These are phyloP conservation scores for Hemicrepidius hirtus DNA, from an alignment of 2,888 invertebrate species.

Conservation along the genomic window DNA sequence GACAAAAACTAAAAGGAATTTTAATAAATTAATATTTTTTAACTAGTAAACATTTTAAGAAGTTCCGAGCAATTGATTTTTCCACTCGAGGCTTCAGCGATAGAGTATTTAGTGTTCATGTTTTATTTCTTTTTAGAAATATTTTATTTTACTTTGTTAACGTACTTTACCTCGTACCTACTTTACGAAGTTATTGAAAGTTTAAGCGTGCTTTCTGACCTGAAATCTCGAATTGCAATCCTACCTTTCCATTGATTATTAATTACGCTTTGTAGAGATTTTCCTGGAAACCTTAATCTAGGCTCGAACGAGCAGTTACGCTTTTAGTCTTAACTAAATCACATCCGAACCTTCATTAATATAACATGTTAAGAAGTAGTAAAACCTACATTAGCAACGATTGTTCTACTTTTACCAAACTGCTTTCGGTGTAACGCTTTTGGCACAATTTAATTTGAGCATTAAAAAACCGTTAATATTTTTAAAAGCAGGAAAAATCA, in stretches of 20 bases:
- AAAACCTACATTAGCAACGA: conserved; percentile 14
- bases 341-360: conserved; percentile 13
- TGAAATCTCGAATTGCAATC: not conserved
- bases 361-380: conserved; percentile 11
- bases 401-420: conserved; percentile 17
- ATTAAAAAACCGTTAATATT: not conserved
- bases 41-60: too few species aligned
- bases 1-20: too few species aligned
- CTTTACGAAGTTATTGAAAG: too few species aligned
- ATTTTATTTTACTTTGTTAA: too few species aligned
- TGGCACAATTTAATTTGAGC: not conserved
- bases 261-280: conserved; percentile 12
- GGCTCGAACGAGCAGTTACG: conserved; percentile 21
- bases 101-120: too few species aligned
- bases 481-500: not conserved
- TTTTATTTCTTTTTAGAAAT: too few species aligned
- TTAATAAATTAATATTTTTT: too few species aligned
- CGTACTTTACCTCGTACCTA: too few species aligned
- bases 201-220: not conserved
- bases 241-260: conserved; percentile 27
- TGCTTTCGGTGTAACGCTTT: not conserved
- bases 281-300: conserved; percentile 9
- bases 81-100: too few species aligned
- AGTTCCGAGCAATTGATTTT: too few species aligned
- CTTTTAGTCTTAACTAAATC: conserved; percentile 21